A percentile compares a stretch with the other conserved stretches of the same genome.
These are phyloP conservation scores for Galerucella nymphaeae DNA, from an alignment of 2,888 invertebrate genomes.

Conservation along the genomic window DNA sequence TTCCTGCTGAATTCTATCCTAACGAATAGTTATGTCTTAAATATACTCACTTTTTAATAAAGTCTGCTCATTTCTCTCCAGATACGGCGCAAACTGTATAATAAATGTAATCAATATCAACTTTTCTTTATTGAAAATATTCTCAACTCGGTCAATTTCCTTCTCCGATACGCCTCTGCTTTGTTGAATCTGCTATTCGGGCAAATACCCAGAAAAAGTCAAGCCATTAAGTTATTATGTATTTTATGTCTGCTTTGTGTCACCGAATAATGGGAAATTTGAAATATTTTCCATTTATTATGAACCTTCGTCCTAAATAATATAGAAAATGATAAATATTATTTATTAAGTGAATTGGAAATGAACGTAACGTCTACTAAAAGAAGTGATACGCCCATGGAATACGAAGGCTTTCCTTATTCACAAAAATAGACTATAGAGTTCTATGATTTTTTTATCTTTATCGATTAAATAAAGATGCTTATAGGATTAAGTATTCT, in stretches of 20 bases:
- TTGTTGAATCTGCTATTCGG: slow-evolving; percentile 15
- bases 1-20: too few species aligned
- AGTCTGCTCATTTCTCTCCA: too few species aligned
- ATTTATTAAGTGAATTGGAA: background rate
- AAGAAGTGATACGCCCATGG: too few species aligned
- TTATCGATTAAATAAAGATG: too few species aligned
- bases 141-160: background rate
- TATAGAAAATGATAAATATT: background rate
- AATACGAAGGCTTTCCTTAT: too few species aligned
- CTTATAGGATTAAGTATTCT: too few species aligned
- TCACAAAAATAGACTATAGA: too few species aligned
- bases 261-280: slow-evolving; percentile 15
- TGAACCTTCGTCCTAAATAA: background rate
- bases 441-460: too few species aligned
- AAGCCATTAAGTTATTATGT: slow-evolving; percentile 15
- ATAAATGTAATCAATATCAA: background rate
- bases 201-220: slow-evolving; percentile 24
- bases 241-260: slow-evolving; percentile 23
- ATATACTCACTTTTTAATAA: too few species aligned
- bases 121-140: background rate
- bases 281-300: slow-evolving; percentile 20
- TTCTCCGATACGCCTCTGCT: background rate
- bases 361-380: too few species aligned
- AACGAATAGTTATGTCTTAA: too few species aligned
- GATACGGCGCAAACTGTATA: too few species aligned